Percentiles rank a stretch among this genome's conserved stretches.
Evolutionary conservation across 2,113 vertebrate genomes (phyloP).

Genomic region (Apistogramma diplotaenia): DNA sequence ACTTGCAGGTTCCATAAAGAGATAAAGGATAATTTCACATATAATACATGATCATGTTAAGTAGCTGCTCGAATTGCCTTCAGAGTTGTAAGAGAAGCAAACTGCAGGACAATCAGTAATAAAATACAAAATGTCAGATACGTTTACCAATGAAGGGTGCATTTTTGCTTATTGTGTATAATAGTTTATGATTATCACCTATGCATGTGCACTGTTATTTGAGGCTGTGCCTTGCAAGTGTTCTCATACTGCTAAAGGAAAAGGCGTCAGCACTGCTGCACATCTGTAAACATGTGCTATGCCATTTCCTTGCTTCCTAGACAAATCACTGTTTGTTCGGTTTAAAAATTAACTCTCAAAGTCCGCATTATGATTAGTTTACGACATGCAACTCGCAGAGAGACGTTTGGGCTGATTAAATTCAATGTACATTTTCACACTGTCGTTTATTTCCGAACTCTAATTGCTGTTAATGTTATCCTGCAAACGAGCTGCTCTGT

Average conservation of each 20-base stretch:
- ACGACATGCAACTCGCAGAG: neutral
- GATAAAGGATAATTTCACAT: neutral
- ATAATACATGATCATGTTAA: neutral
- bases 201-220: neutral
- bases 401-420: neutral
- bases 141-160: neutral
- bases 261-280: neutral
- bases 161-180: neutral
- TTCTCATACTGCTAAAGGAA: neutral
- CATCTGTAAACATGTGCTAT: neutral
- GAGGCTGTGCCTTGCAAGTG: neutral
- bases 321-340: neutral
- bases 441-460: neutral
- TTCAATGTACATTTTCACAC: neutral
- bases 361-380: neutral
- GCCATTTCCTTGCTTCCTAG: neutral
- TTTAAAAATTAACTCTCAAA: neutral
- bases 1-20: no score
- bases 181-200: neutral
- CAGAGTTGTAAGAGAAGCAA: neutral
- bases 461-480: neutral
- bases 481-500: neutral
- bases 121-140: neutral
- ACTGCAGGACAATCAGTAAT: neutral
- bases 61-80: neutral